Conservation (phyloP, 2,797 vertebrate species). For the Amphiprion clarkii region DNA sequence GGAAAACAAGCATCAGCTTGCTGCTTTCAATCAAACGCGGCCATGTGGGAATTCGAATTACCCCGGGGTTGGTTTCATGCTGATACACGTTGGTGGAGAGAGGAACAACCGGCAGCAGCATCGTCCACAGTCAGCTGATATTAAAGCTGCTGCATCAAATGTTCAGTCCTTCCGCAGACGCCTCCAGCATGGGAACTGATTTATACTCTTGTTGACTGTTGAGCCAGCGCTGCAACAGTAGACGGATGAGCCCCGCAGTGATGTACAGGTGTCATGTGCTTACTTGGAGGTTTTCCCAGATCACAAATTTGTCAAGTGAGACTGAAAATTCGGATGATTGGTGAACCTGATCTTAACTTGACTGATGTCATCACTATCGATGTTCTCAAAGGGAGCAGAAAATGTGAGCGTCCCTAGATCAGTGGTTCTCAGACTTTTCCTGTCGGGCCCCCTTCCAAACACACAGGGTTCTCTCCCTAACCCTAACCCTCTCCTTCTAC, state of each 20-base stretch:
- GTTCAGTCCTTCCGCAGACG: neutral
- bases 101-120: constrained; percentile 1
- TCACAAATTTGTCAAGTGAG: neutral
- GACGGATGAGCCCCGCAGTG: constrained; percentile 6
- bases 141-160: neutral
- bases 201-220: constrained; percentile 12
- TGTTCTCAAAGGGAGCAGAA: neutral
- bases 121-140: constrained; percentile 1
- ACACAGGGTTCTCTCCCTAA: no score
- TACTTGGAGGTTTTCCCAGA: neutral
- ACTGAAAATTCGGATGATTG: neutral
- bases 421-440: no score
- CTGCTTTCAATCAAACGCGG: constrained; percentile 14
- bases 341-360: neutral
- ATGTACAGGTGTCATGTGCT: neutral
- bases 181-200: constrained; percentile 29
- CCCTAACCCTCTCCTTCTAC: no score
- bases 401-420: no score
- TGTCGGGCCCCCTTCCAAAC: no score
- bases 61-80: constrained; percentile 28
- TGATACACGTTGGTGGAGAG: constrained; percentile 22
- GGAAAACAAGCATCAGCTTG: constrained; percentile 23
- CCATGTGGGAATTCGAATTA: neutral
- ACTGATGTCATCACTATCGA: neutral
- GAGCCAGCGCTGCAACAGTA: neutral